phyloP scores from a whole-genome alignment of 2,888 invertebrate genomes.

The Drosophila parthenogenetica region DNA sequence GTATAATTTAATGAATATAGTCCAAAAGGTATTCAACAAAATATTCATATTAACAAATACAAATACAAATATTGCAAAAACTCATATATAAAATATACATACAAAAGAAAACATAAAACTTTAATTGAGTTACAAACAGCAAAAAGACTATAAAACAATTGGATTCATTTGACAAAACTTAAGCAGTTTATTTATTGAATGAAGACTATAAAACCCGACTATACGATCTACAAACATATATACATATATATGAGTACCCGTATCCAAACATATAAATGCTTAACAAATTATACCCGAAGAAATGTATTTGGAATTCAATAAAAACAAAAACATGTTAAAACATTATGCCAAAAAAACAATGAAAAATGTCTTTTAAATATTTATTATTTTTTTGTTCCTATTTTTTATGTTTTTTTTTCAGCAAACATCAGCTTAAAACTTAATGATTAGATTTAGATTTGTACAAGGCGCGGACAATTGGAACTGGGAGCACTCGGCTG shows the following conservation, averaged over 20 bases:
- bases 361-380: constrained; percentile 14
- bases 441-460: constrained; percentile 74
- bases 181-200: constrained; percentile 23
- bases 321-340: constrained; percentile 68
- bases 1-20: constrained; percentile 64
- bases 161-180: constrained; percentile 5
- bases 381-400: constrained; percentile 10
- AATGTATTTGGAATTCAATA: constrained; percentile 80
- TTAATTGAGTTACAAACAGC: constrained; percentile 10
- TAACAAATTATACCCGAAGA: constrained; percentile 69
- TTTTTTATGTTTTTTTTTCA: constrained; percentile 13
- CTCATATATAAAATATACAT: constrained; percentile 5
- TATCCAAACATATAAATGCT: constrained; percentile 51
- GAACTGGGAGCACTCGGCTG: constrained; percentile 17
- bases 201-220: constrained; percentile 36
- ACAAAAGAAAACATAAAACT: not conserved
- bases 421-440: constrained; percentile 55
- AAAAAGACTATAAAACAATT: not conserved
- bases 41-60: constrained; percentile 20
- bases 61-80: constrained; percentile 15
- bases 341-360: constrained; percentile 59
- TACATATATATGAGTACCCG: constrained; percentile 22
- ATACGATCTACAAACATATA: constrained; percentile 52
- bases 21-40: constrained; percentile 37
- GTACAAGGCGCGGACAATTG: constrained; percentile 65